These are phyloP conservation scores for Digitonthophagus gazella DNA, from an alignment of 2,888 invertebrate genomes.

Conservation along the genomic window DNA sequence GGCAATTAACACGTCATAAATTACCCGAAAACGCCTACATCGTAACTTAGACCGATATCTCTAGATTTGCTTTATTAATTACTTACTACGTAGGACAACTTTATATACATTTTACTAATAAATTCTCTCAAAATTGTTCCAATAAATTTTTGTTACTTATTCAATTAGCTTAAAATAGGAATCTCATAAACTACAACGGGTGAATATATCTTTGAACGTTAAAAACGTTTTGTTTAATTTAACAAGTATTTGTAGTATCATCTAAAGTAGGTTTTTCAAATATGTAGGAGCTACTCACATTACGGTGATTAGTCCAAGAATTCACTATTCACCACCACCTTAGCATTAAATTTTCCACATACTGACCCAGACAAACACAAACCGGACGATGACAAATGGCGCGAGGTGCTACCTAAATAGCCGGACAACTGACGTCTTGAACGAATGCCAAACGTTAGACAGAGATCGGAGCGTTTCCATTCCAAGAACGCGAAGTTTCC, in stretches of 20 bases:
- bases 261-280: too few relatives aligned
- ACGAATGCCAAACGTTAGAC: background rate
- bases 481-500: background rate
- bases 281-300: too few relatives aligned
- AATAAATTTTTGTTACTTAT: background rate
- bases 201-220: background rate
- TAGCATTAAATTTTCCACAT: background rate
- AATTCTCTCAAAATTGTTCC: too few relatives aligned
- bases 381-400: background rate
- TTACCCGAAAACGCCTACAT: background rate
- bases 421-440: background rate
- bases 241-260: too few relatives aligned
- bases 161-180: background rate
- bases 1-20: background rate
- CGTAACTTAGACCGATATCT: background rate
- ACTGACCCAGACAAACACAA: background rate
- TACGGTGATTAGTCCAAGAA: background rate
- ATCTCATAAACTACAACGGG: background rate
- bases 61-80: background rate
- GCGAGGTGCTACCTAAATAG: background rate
- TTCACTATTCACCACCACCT: background rate
- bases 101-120: background rate
- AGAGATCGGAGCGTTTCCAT: background rate
- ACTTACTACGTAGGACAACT: background rate
- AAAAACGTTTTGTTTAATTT: too few relatives aligned